Percentiles rank a stretch among this genome's conserved stretches.
phyloP scores from a whole-genome alignment of 2,888 invertebrate genomes.

The Caenorhabditis panamensis region DNA sequence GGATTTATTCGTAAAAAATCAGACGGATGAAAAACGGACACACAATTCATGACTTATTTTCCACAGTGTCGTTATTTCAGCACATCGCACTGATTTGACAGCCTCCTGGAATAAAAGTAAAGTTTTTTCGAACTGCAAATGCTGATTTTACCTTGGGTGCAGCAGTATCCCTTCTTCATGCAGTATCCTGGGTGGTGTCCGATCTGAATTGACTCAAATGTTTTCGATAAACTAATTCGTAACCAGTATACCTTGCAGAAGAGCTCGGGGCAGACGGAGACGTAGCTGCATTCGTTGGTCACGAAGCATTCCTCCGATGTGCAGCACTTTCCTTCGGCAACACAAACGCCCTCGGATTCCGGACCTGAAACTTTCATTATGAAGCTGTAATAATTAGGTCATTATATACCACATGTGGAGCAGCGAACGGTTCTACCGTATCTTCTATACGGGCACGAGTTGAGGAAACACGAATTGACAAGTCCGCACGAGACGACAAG shows the following conservation, averaged over 20 bases:
- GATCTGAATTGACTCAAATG: slow-evolving; percentile 33
- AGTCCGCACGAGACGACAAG: slow-evolving; percentile 25
- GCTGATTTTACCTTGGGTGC: slow-evolving; percentile 49
- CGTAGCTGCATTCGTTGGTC: slow-evolving; percentile 58
- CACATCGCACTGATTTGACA: slow-evolving; percentile 63
- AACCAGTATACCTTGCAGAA: slow-evolving; percentile 61
- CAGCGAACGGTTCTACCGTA: slow-evolving; percentile 73
- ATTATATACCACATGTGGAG: slow-evolving; percentile 63
- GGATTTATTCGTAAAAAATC: slow-evolving; percentile 34
- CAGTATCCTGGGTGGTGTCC: slow-evolving; percentile 60
- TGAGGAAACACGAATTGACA: slow-evolving; percentile 74
- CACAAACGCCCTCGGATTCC: slow-evolving; percentile 70
- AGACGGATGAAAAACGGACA: slow-evolving; percentile 1
- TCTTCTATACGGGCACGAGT: slow-evolving; percentile 78
- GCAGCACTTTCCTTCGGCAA: slow-evolving; percentile 70
- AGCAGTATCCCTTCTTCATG: slow-evolving; percentile 63
- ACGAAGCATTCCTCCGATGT: slow-evolving; percentile 67
- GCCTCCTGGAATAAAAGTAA: slow-evolving; percentile 37
- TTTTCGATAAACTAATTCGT: neutral
- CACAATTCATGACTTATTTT: neutral
- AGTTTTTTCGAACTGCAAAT: neutral
- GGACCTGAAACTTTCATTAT: slow-evolving; percentile 56
- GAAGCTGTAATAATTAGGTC: neutral
- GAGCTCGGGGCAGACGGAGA: slow-evolving; percentile 57
- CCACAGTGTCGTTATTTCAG: slow-evolving; percentile 4